phyloP scores from a whole-genome alignment of 2,113 vertebrate species.

The Gallinago undulata region DNA sequence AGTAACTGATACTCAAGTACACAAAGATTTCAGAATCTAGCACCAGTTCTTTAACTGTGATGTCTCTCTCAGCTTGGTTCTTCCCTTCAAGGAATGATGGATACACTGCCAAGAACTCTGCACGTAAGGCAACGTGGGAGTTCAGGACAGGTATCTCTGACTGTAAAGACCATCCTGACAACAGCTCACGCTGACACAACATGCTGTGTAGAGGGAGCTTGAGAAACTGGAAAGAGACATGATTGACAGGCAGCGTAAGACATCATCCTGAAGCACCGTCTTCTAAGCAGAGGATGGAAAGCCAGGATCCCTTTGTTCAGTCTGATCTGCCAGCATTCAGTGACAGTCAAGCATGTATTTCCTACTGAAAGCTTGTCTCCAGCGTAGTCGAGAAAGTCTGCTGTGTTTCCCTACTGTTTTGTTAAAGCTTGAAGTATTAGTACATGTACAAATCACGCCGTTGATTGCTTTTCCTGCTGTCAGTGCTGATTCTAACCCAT shows the following conservation, averaged over 20 bases:
- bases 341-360: background rate
- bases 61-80: background rate
- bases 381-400: accelerated
- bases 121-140: background rate
- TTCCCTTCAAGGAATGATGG: background rate
- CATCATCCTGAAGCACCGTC: background rate
- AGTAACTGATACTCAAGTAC: background rate
- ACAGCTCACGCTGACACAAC: background rate
- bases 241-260: background rate
- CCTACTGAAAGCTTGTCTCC: background rate
- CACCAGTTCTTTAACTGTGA: background rate
- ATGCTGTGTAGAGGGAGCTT: background rate
- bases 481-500: background rate
- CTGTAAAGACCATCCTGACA: background rate
- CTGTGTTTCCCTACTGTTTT: background rate
- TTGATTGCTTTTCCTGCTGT: background rate
- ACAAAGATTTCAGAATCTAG: background rate
- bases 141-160: background rate
- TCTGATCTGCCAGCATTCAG: background rate
- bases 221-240: background rate
- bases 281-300: background rate
- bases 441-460: background rate
- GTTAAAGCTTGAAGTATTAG: background rate
- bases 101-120: background rate
- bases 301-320: background rate